Evolutionary conservation across 2,888 invertebrate species (phyloP).

Genomic region (Kryphioiulus occultus): DNA sequence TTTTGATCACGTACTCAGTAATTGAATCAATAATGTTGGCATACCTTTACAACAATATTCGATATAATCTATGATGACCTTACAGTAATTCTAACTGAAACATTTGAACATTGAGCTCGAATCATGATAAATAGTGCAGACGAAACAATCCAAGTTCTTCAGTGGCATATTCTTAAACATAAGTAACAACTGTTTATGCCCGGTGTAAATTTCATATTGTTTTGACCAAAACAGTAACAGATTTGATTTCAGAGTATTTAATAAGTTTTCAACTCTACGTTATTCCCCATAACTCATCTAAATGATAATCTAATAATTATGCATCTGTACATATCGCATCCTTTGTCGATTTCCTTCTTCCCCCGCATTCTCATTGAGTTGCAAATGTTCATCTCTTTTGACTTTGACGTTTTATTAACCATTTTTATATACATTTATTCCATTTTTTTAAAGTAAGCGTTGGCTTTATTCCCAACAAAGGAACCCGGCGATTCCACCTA

Average conservation of each 20-base stretch:
- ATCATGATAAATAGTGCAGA: too few relatives aligned
- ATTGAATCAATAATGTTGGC: too few relatives aligned
- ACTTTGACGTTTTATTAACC: conserved; percentile 6
- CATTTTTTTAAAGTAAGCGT: conserved; percentile 42
- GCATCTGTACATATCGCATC: conserved; percentile 41
- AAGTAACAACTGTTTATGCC: not conserved
- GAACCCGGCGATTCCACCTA: conserved; percentile 43
- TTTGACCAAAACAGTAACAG: not conserved
- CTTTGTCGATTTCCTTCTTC: conserved; percentile 8
- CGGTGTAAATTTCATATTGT: not conserved
- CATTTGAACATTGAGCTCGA: too few relatives aligned
- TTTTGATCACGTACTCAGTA: too few relatives aligned
- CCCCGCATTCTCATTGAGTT: not conserved
- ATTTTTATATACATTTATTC: conserved; percentile 39
- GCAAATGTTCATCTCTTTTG: conserved; percentile 35
- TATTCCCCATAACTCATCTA: conserved; percentile 13
- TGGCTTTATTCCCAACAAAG: conserved; percentile 33
- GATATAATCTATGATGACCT: too few relatives aligned
- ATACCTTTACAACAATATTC: too few relatives aligned
- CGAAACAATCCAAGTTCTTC: too few relatives aligned
- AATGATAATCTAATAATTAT: too few relatives aligned
- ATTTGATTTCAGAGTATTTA: conserved; percentile 11
- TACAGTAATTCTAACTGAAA: too few relatives aligned
- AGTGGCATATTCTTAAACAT: not conserved
- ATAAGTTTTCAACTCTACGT: not conserved